A percentile compares a stretch with the other conserved stretches of the same genome.
phyloP scores from a whole-genome alignment of 2,888 invertebrate species.

The Anoncus sp. region DNA sequence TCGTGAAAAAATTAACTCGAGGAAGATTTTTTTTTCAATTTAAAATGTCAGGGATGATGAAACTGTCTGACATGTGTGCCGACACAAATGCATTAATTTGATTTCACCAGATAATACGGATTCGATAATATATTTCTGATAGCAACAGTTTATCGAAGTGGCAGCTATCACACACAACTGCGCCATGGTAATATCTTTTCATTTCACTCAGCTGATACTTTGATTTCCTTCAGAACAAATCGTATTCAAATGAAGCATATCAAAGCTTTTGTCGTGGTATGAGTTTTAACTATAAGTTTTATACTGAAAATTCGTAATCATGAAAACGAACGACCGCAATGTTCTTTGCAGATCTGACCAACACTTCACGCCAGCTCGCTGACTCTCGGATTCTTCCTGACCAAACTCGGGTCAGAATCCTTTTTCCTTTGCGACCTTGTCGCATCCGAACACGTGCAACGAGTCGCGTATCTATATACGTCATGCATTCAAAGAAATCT shows the following conservation, averaged over 20 bases:
- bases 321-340: slow-evolving; percentile 11
- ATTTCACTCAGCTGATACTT: too few species aligned
- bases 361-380: too few species aligned
- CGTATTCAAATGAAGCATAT: too few species aligned
- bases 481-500: slow-evolving; percentile 54
- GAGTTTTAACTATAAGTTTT: too few species aligned
- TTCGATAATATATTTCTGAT: too few species aligned
- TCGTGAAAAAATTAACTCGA: slow-evolving; percentile 28
- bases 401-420: slow-evolving; percentile 38
- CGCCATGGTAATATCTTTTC: too few species aligned
- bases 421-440: slow-evolving; percentile 16
- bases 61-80: neutral
- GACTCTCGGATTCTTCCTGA: slow-evolving; percentile 40
- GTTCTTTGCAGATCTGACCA: slow-evolving; percentile 28
- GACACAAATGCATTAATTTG: neutral
- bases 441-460: slow-evolving; percentile 50
- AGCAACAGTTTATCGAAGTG: too few species aligned
- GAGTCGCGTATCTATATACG: slow-evolving; percentile 2
- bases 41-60: neutral
- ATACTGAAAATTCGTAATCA: neutral
- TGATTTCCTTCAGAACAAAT: too few species aligned
- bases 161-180: too few species aligned
- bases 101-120: neutral
- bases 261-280: too few species aligned
- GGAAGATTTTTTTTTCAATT: neutral